Conservation (phyloP, 2,113 vertebrate species). For the Melanerpes formicivorus region DNA sequence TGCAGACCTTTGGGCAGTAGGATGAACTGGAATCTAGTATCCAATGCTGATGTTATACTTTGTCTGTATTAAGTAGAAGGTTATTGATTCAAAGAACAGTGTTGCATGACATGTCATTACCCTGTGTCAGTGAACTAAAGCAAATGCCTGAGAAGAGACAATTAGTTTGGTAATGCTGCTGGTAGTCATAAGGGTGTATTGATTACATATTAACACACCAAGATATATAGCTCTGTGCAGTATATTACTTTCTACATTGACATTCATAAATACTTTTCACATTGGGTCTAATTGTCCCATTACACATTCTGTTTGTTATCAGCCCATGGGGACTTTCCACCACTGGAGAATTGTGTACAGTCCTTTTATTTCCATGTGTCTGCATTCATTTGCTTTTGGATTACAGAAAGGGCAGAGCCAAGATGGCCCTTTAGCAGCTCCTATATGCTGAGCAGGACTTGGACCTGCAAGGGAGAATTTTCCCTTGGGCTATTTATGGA, state of each 20-base stretch:
- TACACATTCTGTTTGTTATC: not conserved
- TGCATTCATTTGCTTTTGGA: not conserved
- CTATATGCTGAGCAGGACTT: not conserved
- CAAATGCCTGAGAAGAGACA: constrained; percentile 6
- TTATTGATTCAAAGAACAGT: constrained; percentile 20
- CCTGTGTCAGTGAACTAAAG: not conserved
- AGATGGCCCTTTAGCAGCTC: not conserved
- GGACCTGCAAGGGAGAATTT: not conserved
- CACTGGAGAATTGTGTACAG: not conserved
- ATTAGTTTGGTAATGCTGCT: not conserved
- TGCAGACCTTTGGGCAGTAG: not conserved
- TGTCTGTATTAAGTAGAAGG: not conserved
- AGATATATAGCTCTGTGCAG: not conserved
- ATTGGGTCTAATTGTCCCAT: not conserved
- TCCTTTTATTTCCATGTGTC: not conserved
- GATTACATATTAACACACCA: not conserved
- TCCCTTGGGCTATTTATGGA: not conserved
- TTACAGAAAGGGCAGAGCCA: not conserved
- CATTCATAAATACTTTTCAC: not conserved
- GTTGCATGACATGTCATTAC: not conserved
- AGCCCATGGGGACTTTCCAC: not conserved
- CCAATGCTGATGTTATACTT: not conserved
- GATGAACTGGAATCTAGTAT: not conserved
- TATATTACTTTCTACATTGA: not conserved
- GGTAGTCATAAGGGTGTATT: not conserved